A percentile compares a stretch with the other conserved stretches of the same genome.
These are phyloP conservation scores for Tupaia chinensis DNA, from an alignment of 2,113 vertebrate species.

Conservation along the genomic window DNA sequence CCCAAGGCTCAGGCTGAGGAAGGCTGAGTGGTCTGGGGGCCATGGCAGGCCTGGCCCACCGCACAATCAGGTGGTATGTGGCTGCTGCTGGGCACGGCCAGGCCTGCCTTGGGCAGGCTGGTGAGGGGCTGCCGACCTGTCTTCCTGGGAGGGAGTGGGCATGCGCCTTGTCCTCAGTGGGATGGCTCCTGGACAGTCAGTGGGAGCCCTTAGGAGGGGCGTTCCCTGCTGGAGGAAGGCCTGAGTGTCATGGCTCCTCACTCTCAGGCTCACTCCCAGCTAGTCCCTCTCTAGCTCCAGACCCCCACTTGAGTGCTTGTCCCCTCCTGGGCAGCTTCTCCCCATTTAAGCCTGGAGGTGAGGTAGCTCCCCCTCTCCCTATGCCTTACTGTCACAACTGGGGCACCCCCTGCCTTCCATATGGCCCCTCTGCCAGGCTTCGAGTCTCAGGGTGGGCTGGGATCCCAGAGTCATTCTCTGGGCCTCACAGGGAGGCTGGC, in stretches of 20 bases:
- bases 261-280: background rate
- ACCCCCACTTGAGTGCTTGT: background rate
- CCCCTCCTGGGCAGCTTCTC: background rate
- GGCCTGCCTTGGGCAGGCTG: background rate
- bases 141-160: background rate
- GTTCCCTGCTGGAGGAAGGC: background rate
- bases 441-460: background rate
- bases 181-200: background rate
- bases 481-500: accelerated
- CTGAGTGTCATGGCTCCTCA: accelerated
- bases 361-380: background rate
- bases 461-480: background rate
- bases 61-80: background rate
- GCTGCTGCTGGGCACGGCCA: background rate
- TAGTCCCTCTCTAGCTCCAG: background rate
- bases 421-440: background rate
- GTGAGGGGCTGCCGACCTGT: background rate
- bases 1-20: background rate
- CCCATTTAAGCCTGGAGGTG: background rate
- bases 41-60: background rate
- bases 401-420: background rate
- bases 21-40: background rate
- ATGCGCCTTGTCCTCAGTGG: background rate
- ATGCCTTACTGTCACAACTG: background rate
- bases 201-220: background rate